These are phyloP conservation scores for Caiman crocodilus DNA, from an alignment of 2,797 vertebrate species.

Conservation along the genomic window DNA sequence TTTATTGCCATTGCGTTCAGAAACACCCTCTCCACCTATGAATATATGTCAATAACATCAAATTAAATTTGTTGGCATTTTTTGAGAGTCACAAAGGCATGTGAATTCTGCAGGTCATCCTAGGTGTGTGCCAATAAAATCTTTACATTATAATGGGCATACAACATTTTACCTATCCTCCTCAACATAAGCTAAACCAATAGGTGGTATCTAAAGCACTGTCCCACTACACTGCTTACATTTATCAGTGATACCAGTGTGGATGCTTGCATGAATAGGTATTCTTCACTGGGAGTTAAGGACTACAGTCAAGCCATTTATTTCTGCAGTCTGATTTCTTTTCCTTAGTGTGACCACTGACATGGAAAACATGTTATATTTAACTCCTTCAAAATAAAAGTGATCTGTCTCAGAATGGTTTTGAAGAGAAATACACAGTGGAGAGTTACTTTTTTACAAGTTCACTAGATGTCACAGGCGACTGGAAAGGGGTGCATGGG, in stretches of 20 bases:
- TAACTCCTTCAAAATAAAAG: background rate
- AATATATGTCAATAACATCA: background rate
- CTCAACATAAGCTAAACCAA: background rate
- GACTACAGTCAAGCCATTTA: background rate
- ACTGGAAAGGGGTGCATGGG: no score
- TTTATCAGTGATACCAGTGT: fast-evolving
- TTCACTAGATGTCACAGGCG: no score
- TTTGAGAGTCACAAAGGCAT: background rate
- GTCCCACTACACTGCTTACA: background rate
- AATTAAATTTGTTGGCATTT: background rate
- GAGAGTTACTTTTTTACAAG: background rate
- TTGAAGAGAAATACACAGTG: fast-evolving
- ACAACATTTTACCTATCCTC: background rate
- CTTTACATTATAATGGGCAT: background rate
- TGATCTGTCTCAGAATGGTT: background rate
- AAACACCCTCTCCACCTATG: no score
- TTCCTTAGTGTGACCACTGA: background rate
- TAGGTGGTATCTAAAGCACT: background rate
- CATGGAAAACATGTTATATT: background rate
- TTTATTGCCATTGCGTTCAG: no score
- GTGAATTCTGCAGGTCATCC: background rate
- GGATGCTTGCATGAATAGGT: fast-evolving
- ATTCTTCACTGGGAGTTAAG: background rate
- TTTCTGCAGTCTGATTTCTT: background rate
- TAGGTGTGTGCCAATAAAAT: background rate